Base-by-base conservation (phyloP, 2,113 vertebrate genomes). In the Beaufortia kweichowensis region DNA sequence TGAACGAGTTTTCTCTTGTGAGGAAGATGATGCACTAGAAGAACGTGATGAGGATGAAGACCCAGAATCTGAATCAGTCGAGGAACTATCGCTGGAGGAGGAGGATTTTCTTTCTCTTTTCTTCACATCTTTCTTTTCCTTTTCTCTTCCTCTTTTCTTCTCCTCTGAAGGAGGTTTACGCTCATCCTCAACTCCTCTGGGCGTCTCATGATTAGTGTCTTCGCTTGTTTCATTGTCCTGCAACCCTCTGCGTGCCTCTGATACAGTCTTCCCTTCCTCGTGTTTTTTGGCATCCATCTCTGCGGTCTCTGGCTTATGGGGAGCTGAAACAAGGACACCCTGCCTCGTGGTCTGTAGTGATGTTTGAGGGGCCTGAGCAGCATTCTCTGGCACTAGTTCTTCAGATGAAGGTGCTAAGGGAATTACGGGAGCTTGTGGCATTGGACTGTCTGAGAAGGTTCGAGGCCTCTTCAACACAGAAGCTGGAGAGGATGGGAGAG, bases 11-110 rank as follows among this genome's bases (percentile, higher is more conserved):
- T 88, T 88, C 24, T 87, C 90, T 77, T 79, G 82, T 63, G 88
- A 90, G 6, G 86, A 89, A 12, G 88, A 76, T 12, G 91, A 91
- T 8, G 90, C 90, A 43, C 67, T 55, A 1, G 90, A 91, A 14
- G 90, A 92, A 8, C 14, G 67, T 28, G 91, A 92, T 6, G 91
- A 91, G 10, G 91, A 91, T 23, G 91, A 92, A 9, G 91, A 91
- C 48, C 83, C 89, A 76, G 91, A 90, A 68, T 90, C 91, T 0
- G 90, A 91, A 17, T 91, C 90, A 14, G 90, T 90, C 17, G 90
- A 91, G 7, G 90, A 91, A 17, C 86, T 89, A 57, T 89, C 87
- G 7, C 86, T 84, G 0, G 90, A 92, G 0, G 89, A 79, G 28
- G 80, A 88, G 26, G 71, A 87, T 35, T 74, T 81, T 67, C 83